Conservation (phyloP, 2,888 invertebrate genomes). For the Oxystoma pomonae region DNA sequence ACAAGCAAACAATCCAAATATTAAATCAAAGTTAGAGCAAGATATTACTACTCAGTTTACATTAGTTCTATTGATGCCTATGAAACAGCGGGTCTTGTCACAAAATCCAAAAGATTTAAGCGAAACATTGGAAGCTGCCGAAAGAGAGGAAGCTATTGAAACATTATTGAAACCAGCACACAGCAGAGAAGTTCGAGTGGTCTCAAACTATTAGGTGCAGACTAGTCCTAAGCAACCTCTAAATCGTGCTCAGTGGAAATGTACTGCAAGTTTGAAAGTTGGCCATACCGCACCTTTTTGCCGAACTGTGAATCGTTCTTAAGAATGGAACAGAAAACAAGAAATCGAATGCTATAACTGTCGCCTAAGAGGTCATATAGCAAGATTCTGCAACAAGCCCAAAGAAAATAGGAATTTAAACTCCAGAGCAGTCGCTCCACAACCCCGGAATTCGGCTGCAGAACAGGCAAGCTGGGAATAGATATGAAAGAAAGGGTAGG, state of each 20-base stretch:
- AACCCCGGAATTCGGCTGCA: background rate
- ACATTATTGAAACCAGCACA: background rate
- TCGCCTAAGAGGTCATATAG: background rate
- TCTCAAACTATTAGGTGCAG: background rate
- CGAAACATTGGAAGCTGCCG: background rate
- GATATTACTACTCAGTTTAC: background rate
- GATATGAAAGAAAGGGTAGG: background rate
- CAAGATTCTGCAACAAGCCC: background rate
- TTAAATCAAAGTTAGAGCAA: no score
- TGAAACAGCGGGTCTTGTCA: background rate
- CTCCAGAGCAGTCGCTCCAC: background rate
- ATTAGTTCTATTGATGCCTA: background rate
- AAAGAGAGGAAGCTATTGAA: background rate
- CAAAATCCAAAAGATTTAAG: background rate
- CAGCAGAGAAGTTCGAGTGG: background rate
- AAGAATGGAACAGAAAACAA: background rate
- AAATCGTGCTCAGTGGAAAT: background rate
- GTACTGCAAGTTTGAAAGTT: background rate
- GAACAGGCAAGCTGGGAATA: background rate
- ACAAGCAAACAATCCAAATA: no score
- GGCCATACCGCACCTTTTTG: no score
- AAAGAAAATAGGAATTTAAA: background rate
- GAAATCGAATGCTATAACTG: background rate
- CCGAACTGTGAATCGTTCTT: no score
- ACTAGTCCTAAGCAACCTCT: background rate